Evolutionary conservation across 2,797 vertebrate species (phyloP), one percentile per base, ranked within the genome.

Genomic region (Xyrichtys novacula): DNA sequence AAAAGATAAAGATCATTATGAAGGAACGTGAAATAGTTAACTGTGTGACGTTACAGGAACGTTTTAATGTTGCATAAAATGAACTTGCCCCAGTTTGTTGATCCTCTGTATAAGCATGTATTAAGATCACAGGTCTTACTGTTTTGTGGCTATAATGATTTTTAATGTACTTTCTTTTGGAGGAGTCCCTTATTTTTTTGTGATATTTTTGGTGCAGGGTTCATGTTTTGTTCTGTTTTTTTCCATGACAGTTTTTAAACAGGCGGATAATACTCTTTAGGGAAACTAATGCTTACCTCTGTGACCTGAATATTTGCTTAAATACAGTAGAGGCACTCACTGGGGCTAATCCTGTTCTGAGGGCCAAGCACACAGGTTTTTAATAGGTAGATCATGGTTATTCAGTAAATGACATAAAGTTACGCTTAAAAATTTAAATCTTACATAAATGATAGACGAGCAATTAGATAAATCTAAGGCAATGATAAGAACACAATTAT

Each of bases 1-100:
- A 60, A 60, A 60, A 54, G 10, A 46, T 16, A 56, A 49, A 20
- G 14, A 36, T 31, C 29, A 40, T 28, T 22, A 31, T 12, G 10
- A 59, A 12, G n/a, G 12, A 62, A 20, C 29, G 23, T 74, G 6
- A 36, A 60, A 36, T 38, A 34, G 32, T 34, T 6, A 11, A 20
- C n/a, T 26, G 4, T 36, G 10, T n/a, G 10, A 28, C 55, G 4
- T 36, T 43, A n/a, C 1, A 8, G 10, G 22, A 4, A 26, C 5
- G 3, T 31, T 43, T 34, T 1, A 14, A 6, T 23, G 31, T 53
- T 48, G 17, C 19, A 29, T n/a, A 25, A 46, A 28, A 6, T 22
- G 12, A 17, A n/a, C 14, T 3, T 2, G 12, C 3, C 43, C 9
- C 3, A 6, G 12, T 34, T 9, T 59, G 32, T 38, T 9, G 36